Evolutionary conservation across 2,113 vertebrate species (phyloP), one percentile per base, ranked within the genome.

Genomic region (Microtus ochrogaster): DNA sequence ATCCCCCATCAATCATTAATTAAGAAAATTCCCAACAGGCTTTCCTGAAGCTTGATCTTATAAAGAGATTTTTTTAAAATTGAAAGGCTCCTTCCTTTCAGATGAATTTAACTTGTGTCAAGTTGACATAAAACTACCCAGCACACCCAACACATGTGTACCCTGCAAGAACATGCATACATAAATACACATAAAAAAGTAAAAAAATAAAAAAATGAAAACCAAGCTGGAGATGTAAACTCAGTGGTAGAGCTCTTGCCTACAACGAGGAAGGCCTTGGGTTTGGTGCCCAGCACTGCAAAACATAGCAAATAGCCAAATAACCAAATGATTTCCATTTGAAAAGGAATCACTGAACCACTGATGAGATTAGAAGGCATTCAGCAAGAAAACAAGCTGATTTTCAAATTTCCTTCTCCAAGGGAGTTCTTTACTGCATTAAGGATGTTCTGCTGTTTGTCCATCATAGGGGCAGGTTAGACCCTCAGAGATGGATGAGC

Each of bases 351-450:
- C 16, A 28, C 13, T 66, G 74, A 89, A 21, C 63, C 61, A 47
- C 36, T 81, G 65, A 88, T 87, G 21, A 79, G 90, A 92, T 88
- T 79, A 55, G 33, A 88, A 66, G 41, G 28, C 39, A 49, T 83
- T 92, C 63, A 84, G 68, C 39, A 44, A 92, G 47, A 13, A 92
- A 95, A 83, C 47, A 90, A 58, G 77, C n/a, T 6, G 26, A 30
- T 10, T 92, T 61, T 90, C 86, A 83, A 66, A 65, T 65, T 61
- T 16, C 13, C 85, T 92, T 55, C 39, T 26, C 36, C 28, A 47
- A 91, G 55, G 5, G 76, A 68, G 89, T 91, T 61, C 70, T 90
- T 17, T 39, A 73, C 9, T 84, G 28, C 49, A 19, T 47, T 79
- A 91, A 97, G 66, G 85, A 76, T 68, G 90, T n/a, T 74, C 39